These are phyloP conservation scores for Rhopalosiphum padi DNA, from an alignment of 1,140 invertebrate species.

Conservation along the genomic window DNA sequence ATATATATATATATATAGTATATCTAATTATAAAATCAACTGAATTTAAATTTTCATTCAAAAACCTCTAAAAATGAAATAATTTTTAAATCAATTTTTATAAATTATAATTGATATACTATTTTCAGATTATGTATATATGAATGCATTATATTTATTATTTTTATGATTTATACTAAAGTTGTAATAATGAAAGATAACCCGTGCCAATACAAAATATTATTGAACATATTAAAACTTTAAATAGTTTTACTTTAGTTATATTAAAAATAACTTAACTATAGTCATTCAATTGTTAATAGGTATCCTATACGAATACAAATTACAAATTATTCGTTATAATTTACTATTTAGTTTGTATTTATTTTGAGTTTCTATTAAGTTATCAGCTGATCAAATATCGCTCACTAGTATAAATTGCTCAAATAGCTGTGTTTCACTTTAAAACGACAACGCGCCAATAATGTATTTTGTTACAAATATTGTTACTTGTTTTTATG, in stretches of 20 bases:
- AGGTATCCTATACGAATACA: no score
- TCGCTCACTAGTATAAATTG: neutral
- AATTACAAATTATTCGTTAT: neutral
- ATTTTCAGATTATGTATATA: no score
- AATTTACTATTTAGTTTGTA: neutral
- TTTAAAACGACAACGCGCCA: neutral
- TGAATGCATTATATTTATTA: no score
- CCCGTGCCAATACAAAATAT: neutral
- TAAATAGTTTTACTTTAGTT: neutral
- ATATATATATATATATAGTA: no score
- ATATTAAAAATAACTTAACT: neutral
- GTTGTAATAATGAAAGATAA: neutral
- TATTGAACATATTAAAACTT: neutral
- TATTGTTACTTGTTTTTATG: neutral
- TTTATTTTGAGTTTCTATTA: neutral
- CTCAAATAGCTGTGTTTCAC: neutral
- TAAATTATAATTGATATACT: neutral
- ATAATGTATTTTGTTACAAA: neutral
- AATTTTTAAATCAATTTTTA: neutral
- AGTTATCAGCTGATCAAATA: constrained; percentile 28
- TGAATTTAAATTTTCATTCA: no score
- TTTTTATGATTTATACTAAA: no score
- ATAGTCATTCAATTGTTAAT: no score
- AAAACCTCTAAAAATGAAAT: neutral
- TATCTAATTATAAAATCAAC: neutral